A percentile compares a stretch with the other conserved stretches of the same genome.
Evolutionary conservation across 2,888 invertebrate genomes (phyloP).

Genomic region (Agonopterix arenella): DNA sequence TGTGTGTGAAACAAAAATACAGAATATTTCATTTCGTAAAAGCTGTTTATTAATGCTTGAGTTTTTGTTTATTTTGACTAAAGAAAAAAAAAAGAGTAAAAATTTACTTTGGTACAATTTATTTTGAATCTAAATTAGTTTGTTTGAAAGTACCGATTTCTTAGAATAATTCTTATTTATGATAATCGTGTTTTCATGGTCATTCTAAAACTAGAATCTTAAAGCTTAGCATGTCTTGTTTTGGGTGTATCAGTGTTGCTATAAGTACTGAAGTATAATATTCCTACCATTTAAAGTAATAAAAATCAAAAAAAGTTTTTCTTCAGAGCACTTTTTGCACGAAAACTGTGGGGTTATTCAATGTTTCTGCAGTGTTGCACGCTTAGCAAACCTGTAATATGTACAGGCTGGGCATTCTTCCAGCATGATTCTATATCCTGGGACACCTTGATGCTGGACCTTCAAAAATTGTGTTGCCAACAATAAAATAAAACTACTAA

Average conservation of each 20-base stretch:
- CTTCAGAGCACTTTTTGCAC: constrained; percentile 24
- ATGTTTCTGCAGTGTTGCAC: constrained; percentile 48
- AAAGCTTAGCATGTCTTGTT: constrained; percentile 41
- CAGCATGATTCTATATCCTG: constrained; percentile 53
- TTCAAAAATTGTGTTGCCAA: constrained; percentile 21
- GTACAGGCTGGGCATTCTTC: constrained; percentile 31
- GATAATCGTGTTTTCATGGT: too few relatives aligned
- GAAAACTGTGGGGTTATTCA: constrained; percentile 18
- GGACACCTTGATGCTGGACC: constrained; percentile 48
- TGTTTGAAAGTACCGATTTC: too few relatives aligned
- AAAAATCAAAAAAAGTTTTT: background rate
- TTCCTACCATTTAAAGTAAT: background rate
- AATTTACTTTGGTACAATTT: too few relatives aligned
- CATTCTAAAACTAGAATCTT: too few relatives aligned
- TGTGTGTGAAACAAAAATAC: constrained; percentile 36
- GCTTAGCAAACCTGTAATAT: constrained; percentile 44
- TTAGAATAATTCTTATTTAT: too few relatives aligned
- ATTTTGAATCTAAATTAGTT: too few relatives aligned
- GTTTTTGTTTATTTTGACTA: constrained; percentile 36
- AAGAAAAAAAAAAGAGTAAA: constrained; percentile 13
- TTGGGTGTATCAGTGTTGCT: constrained; percentile 29
- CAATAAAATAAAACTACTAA: background rate
- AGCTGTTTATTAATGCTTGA: constrained; percentile 44
- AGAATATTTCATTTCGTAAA: constrained; percentile 8
- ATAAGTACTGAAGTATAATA: background rate